A percentile compares a stretch with the other conserved stretches of the same genome.
phyloP scores from a whole-genome alignment of 2,888 invertebrate genomes.

The Mythimna ferrago region DNA sequence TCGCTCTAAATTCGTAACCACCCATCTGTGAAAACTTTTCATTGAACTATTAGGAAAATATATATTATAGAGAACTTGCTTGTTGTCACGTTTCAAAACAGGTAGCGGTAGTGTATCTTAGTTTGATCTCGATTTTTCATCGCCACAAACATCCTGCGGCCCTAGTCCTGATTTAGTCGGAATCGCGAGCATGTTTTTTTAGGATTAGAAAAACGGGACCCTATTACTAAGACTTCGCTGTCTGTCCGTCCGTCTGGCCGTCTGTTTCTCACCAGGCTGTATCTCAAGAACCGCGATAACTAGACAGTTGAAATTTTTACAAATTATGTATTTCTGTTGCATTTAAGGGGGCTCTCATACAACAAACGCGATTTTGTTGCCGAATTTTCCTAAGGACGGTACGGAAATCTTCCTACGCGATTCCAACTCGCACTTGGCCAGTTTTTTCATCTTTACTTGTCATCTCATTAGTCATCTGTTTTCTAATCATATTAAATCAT shows the following conservation, averaged over 20 bases:
- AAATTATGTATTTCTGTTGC: too few species aligned
- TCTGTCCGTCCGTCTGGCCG: too few species aligned
- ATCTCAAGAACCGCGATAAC: too few species aligned
- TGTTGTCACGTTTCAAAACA: background rate
- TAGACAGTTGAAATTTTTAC: too few species aligned
- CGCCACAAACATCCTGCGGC: background rate
- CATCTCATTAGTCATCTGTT: background rate
- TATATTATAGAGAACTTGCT: background rate
- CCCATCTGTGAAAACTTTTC: constrained; percentile 17
- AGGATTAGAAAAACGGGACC: too few species aligned
- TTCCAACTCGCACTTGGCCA: too few species aligned
- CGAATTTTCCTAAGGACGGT: too few species aligned
- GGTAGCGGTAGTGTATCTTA: background rate
- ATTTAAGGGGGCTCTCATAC: too few species aligned
- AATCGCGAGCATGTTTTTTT: background rate
- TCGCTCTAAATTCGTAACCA: constrained; percentile 18
- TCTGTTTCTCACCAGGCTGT: too few species aligned
- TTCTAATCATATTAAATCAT: background rate
- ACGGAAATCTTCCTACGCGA: too few species aligned
- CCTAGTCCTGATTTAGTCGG: background rate
- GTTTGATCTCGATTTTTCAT: background rate
- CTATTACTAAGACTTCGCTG: too few species aligned
- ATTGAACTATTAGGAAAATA: constrained; percentile 30
- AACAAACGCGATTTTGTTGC: too few species aligned
- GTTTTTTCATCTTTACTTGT: background rate